These are phyloP conservation scores for Drosophila setosimentum DNA, from an alignment of 2,888 invertebrate genomes.

Conservation along the genomic window DNA sequence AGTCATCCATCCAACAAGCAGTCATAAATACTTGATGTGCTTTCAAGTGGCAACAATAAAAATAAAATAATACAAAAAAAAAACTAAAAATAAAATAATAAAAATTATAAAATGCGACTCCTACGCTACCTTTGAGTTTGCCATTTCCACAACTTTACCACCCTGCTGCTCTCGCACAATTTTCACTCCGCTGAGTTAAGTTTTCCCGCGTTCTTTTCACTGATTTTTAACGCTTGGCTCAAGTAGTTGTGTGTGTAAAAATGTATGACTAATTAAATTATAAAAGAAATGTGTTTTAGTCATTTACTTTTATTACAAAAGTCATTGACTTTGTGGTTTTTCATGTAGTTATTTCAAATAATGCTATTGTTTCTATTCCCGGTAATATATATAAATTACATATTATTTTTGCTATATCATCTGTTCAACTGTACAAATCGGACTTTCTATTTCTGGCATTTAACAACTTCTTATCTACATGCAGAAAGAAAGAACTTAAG, in stretches of 20 bases:
- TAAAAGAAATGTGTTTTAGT: conserved; percentile 53
- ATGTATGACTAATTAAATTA: conserved; percentile 68
- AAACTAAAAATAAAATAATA: conserved; percentile 36
- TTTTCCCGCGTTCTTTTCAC: conserved; percentile 63
- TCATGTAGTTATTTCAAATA: conserved; percentile 19
- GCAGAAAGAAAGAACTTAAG: neutral
- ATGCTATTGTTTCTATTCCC: neutral
- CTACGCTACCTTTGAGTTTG: conserved; percentile 66
- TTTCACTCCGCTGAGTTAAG: conserved; percentile 52
- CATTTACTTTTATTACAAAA: conserved; percentile 28
- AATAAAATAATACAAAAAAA: conserved; percentile 23
- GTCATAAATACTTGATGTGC: conserved; percentile 79
- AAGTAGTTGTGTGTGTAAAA: conserved; percentile 40
- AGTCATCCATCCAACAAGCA: conserved; percentile 53
- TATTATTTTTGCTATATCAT: neutral
- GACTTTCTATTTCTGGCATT: conserved; percentile 3
- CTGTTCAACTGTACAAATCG: neutral
- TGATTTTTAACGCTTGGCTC: conserved; percentile 51
- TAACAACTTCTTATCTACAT: conserved; percentile 25
- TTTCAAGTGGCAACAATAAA: conserved; percentile 71
- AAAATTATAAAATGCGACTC: conserved; percentile 69
- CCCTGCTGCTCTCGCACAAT: conserved; percentile 23
- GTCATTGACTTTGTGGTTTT: conserved; percentile 51
- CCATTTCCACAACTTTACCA: conserved; percentile 30
- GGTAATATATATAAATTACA: neutral